Base-by-base conservation (phyloP, 1,140 invertebrate species). In the Drosophila littoralis region DNA sequence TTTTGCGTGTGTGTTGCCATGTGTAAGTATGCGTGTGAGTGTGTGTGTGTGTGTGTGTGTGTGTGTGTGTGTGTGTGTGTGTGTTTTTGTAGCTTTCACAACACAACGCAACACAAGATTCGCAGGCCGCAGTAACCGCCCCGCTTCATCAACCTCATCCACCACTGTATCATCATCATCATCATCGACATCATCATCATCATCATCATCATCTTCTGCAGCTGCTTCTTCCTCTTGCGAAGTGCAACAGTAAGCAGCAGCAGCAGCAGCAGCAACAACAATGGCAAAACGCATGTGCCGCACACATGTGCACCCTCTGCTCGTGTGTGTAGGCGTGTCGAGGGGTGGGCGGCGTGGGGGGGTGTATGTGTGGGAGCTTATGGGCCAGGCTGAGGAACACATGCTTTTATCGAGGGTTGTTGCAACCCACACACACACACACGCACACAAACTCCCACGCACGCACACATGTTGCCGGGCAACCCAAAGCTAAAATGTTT, bases 221-320 rank as follows among this genome's bases (percentile, higher is more conserved):
- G 17, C 38, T 46, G 33, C 32, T 42, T 13, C 54, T 59, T 48
- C 10, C 15, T 58, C 33, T 36, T 63, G 46, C 64, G 67, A 67
- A 58, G 33, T 73, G 70, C 58, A 52, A 61, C 57, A 76, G 61
- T 54, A 75, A 57, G 46, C 55, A 54, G 38, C 46, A 71, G 17
- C 51, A 69, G 22, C 42, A 55, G 13, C 36, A 63, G 50, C 51
- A 52, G 42, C 42, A 64, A 60, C 22, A 77, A 58, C 57, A 51
- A 69, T 43, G 51, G 35, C 67, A 59, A 69, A 70, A 79, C 75
- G 58, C 80, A 83, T 51, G 63, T 82, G 80, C 80, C 13, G 58
- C 75, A 75, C 77, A 79, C 70, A 78, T 82, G 79, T 75, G 55
- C 33, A 22, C 13, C 15, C 33, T 13, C 45, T 3, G 45, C n/a